Base-by-base conservation (phyloP, 1,140 invertebrate species). In the Pomacea maculata region DNA sequence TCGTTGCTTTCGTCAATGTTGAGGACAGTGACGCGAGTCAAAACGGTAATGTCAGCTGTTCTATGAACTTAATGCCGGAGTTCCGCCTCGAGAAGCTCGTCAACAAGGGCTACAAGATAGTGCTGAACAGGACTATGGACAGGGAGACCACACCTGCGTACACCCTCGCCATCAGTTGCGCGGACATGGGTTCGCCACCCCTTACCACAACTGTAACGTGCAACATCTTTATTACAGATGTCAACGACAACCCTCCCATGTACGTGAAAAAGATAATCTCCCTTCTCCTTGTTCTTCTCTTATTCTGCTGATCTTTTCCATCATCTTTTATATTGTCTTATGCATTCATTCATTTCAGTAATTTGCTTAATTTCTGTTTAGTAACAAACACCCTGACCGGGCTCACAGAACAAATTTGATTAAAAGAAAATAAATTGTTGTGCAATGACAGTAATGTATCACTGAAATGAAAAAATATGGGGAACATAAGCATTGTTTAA, bases 101-200 rank as follows among this genome's bases (percentile, higher is more conserved):
- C 21, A 71, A 75, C 29, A 84, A 84, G 45, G 85, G 84, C 17
- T 88, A 87, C 82, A 84, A 86, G 57, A 71, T 89, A 10, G 54
- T 84, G 55, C 74, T 88, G 34, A 82, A 78, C 45, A 67, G 21
- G 71, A 14, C 45, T 10, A 91, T 99, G 57, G 97, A 98, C 88
- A 92, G 97, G 78, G 97, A 98, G 92, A 67, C n/a, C 19, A 90
- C 95, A 14, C 90, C 95, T 5, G 90, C 92, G 64, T 98, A 97
- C 87, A 94, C 94, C 82, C 85, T 98, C 29, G 94, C 94, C n/a
- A 93, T 99, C 52, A 96, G 67, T 7, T 83, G 83, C 34, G 75
- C 52, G 57, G 89, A 90, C 77, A 76, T 52, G 29, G 87, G 86
- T 14, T 76, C 61, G 11, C 81, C 83, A 29, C 81, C 86, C 17